A percentile compares a stretch with the other conserved stretches of the same genome.
Evolutionary conservation across 2,797 vertebrate genomes (phyloP).

Genomic region (Melanotaenia maccullochi): DNA sequence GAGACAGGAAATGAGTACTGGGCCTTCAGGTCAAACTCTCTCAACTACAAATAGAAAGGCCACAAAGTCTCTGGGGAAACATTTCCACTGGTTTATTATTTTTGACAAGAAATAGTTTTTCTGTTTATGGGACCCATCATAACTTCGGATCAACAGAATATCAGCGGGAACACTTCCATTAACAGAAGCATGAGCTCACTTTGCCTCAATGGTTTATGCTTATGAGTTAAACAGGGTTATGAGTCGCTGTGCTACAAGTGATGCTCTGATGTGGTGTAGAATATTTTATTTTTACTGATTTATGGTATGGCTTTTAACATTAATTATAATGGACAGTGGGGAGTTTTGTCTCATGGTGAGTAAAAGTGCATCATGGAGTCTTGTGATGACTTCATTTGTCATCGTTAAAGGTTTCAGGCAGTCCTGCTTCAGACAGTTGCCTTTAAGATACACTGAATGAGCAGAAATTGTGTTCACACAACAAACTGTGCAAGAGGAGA

Average conservation of each 20-base stretch:
- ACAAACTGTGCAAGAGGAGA: constrained; percentile 31
- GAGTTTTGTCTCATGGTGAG: neutral
- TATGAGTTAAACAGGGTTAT: neutral
- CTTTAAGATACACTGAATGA: constrained; percentile 33
- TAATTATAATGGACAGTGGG: neutral
- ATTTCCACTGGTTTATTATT: constrained; percentile 54
- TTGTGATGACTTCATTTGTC: constrained; percentile 6
- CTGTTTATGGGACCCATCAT: constrained; percentile 4
- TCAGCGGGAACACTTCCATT: neutral
- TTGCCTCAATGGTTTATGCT: neutral
- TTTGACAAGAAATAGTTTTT: constrained; percentile 12
- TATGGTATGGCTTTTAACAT: neutral
- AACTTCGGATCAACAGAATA: neutral
- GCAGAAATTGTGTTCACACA: constrained; percentile 51
- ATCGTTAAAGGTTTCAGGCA: constrained; percentile 12
- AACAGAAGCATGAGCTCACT: neutral
- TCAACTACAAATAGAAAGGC: constrained; percentile 60
- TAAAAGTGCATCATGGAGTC: neutral
- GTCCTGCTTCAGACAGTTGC: constrained; percentile 47
- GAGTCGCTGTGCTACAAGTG: neutral
- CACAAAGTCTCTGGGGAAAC: constrained; percentile 54
- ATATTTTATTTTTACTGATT: neutral
- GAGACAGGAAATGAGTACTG: constrained; percentile 65
- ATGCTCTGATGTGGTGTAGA: neutral
- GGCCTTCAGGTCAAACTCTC: constrained; percentile 52